These are phyloP conservation scores for Yponomeuta plumbellus DNA, from an alignment of 2,888 invertebrate genomes.

Conservation along the genomic window DNA sequence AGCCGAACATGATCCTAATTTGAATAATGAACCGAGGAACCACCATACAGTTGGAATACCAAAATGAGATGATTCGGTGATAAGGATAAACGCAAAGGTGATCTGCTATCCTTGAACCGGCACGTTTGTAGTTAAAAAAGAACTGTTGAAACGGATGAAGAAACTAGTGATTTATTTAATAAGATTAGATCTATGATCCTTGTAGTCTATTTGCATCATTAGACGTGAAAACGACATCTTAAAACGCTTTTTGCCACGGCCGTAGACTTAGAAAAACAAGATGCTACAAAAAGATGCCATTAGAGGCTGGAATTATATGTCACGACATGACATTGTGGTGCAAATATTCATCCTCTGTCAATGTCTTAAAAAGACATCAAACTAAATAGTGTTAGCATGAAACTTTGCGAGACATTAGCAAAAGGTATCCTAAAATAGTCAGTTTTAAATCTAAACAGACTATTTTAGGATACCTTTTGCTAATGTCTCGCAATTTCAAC, in stretches of 20 bases:
- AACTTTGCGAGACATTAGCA: too few relatives aligned
- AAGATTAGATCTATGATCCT: conserved; percentile 1
- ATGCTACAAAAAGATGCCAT: neutral
- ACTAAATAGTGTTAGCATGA: too few relatives aligned
- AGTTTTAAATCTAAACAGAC: too few relatives aligned
- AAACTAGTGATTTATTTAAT: neutral
- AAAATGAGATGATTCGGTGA: conserved; percentile 47
- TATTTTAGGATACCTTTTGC: too few relatives aligned
- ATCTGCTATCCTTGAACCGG: conserved; percentile 64
- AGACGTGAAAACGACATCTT: neutral
- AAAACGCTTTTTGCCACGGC: neutral
- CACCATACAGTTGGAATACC: conserved; percentile 35
- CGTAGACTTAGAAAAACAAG: neutral
- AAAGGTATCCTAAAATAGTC: too few relatives aligned
- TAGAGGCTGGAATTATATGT: too few relatives aligned
- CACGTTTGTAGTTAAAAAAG: conserved; percentile 35
- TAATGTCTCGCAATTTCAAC: too few relatives aligned
- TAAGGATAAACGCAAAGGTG: conserved; percentile 65
- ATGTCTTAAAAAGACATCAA: too few relatives aligned
- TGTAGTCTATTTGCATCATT: neutral
- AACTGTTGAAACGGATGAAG: neutral
- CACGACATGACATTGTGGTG: too few relatives aligned
- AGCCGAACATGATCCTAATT: conserved; percentile 11
- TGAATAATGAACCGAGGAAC: conserved; percentile 13
- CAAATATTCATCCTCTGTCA: too few relatives aligned